phyloP scores from a whole-genome alignment of 1,140 invertebrate species.

The Drosophila sp. region DNA sequence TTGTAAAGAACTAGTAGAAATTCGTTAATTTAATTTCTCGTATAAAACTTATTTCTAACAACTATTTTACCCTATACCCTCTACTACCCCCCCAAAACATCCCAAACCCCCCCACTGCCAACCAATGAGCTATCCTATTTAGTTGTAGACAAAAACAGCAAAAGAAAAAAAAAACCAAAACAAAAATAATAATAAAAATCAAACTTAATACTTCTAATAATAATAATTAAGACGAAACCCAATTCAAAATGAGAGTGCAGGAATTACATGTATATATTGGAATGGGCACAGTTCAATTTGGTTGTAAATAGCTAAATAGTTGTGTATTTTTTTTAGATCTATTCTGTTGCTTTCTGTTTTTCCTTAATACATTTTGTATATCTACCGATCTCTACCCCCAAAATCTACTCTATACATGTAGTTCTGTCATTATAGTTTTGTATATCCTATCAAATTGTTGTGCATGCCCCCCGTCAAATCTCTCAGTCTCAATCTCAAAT shows the following conservation, averaged over 20 bases:
- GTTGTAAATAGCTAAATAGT: not conserved
- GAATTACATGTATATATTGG: slow-evolving; percentile 26
- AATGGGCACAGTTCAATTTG: slow-evolving; percentile 12
- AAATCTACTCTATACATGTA: slow-evolving; percentile 33
- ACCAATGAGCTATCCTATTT: slow-evolving; percentile 21
- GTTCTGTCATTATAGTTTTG: slow-evolving; percentile 30
- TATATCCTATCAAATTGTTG: slow-evolving; percentile 23
- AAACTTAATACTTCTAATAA: not conserved
- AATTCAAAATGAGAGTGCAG: slow-evolving; percentile 9
- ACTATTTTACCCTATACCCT: not conserved
- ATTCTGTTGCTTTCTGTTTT: not conserved
- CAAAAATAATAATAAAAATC: not conserved
- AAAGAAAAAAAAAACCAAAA: not conserved
- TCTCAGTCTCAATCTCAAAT: not conserved
- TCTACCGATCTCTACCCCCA: not conserved
- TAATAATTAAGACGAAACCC: slow-evolving; percentile 1
- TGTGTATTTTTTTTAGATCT: not conserved
- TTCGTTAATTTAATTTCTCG: slow-evolving; percentile 42
- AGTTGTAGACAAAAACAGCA: slow-evolving; percentile 13
- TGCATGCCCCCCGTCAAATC: not conserved
- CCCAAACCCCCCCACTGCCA: not conserved
- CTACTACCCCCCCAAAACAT: slow-evolving; percentile 27
- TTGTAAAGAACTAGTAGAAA: slow-evolving; percentile 47
- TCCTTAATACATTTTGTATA: not conserved
- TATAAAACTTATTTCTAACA: slow-evolving; percentile 32